A percentile compares a stretch with the other conserved stretches of the same genome.
These are phyloP conservation scores for Portunus trituberculatus DNA, from an alignment of 1,140 invertebrate genomes.

Conservation along the genomic window DNA sequence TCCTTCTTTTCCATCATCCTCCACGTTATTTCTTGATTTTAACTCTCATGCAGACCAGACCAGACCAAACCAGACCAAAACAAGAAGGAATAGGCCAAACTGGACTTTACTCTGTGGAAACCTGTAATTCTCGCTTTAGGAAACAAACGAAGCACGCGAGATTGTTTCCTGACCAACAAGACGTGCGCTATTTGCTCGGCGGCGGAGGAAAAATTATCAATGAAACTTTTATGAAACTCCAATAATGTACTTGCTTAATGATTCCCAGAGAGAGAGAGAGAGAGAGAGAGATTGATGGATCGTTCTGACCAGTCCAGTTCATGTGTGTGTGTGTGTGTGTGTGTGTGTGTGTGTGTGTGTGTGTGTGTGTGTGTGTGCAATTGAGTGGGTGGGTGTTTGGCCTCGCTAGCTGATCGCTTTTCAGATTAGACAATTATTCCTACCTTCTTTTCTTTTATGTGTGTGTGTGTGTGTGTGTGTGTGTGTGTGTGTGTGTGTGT, in stretches of 20 bases:
- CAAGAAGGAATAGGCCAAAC: too few species aligned
- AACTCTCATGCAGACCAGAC: too few species aligned
- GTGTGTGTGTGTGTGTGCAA: neutral
- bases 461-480: too few species aligned
- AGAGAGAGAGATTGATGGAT: constrained; percentile 13
- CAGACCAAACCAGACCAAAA: too few species aligned
- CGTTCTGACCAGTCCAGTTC: constrained; percentile 1
- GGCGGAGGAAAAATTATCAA: neutral
- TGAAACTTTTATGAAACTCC: neutral
- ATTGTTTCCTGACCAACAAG: neutral
- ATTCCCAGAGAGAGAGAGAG: neutral
- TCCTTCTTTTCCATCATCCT: neutral
- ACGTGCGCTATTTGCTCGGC: neutral
- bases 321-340: neutral
- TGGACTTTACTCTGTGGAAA: neutral
- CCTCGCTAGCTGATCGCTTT: neutral
- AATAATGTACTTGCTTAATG: too few species aligned
- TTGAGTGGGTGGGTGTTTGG: neutral
- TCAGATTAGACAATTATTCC: too few species aligned
- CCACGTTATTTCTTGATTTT: too few species aligned
- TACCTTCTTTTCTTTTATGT: too few species aligned
- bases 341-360: neutral
- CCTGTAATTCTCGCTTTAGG: neutral
- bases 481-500: too few species aligned
- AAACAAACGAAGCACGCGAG: neutral